Percentiles rank a stretch among this genome's conserved stretches.
phyloP scores from a whole-genome alignment of 2,113 vertebrate species.

The Pomatorhinus ruficollis region DNA sequence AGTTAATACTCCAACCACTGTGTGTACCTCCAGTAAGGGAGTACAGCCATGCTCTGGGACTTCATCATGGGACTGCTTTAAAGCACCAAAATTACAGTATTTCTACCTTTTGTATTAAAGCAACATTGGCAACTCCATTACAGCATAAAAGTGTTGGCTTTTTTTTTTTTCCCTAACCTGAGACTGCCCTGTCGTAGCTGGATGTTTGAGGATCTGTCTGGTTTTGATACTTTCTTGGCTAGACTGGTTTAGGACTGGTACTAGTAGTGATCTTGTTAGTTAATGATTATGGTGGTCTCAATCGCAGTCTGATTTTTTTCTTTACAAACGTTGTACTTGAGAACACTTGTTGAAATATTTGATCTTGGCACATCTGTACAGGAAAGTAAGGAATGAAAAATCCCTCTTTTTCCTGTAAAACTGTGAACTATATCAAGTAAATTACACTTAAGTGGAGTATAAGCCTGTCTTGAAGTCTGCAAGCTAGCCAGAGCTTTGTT shows the following conservation, averaged over 20 bases:
- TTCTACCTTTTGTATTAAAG: background rate
- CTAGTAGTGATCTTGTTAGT: background rate
- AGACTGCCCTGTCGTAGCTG: background rate
- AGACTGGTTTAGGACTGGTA: background rate
- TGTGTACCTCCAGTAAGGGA: background rate
- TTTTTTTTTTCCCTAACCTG: background rate
- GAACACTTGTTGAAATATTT: background rate
- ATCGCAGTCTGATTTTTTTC: background rate
- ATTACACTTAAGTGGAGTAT: background rate
- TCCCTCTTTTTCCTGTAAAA: background rate
- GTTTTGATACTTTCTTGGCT: background rate
- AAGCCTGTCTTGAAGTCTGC: background rate
- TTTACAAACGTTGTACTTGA: background rate
- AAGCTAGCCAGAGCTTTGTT: background rate
- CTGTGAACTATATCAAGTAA: background rate
- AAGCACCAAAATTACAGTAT: background rate
- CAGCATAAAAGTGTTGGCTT: background rate
- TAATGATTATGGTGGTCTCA: background rate
- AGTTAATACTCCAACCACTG: background rate
- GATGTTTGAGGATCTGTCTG: background rate
- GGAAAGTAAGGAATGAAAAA: background rate
- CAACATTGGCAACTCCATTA: background rate
- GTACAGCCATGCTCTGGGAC: background rate
- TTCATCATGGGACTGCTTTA: background rate
- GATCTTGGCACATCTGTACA: background rate